Evolutionary conservation across 2,797 vertebrate genomes (phyloP).

Genomic region (Characodon lateralis): DNA sequence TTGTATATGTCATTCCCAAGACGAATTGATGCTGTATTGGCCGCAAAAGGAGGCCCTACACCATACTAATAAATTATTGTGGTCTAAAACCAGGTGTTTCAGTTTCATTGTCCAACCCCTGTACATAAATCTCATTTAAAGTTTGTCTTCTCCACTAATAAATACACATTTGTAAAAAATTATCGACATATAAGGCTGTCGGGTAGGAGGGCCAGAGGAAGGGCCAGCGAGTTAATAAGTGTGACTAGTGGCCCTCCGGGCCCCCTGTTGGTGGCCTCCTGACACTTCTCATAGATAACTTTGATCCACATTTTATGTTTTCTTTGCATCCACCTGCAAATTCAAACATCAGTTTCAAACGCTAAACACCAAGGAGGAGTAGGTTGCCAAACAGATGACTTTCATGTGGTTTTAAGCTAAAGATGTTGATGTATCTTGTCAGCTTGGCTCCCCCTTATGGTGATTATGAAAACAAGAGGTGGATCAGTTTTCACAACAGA

Average conservation of each 20-base stretch:
- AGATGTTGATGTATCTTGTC: not conserved
- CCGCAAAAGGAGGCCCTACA: no score
- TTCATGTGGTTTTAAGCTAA: conserved; percentile 5
- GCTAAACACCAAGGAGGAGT: not conserved
- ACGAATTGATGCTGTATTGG: no score
- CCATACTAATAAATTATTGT: no score
- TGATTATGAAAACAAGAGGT: conserved; percentile 14
- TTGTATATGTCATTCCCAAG: no score
- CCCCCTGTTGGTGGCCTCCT: no score
- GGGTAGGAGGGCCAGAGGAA: not conserved
- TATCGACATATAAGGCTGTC: not conserved
- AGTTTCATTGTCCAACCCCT: no score
- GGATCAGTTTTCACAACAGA: conserved; percentile 11
- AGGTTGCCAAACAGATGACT: not conserved
- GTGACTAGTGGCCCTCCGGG: not conserved
- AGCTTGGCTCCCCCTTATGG: conserved; percentile 4
- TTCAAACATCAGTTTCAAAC: conserved; percentile 12
- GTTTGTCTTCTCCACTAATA: not conserved
- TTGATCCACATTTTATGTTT: conserved; percentile 10
- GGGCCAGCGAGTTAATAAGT: not conserved
- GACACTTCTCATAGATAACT: not conserved
- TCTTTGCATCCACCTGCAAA: conserved; percentile 6
- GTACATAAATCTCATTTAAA: not conserved
- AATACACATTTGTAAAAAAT: not conserved
- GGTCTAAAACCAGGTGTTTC: no score